Evolutionary conservation across 1,140 invertebrate species (phyloP).

Genomic region (Antheraea mylitta): DNA sequence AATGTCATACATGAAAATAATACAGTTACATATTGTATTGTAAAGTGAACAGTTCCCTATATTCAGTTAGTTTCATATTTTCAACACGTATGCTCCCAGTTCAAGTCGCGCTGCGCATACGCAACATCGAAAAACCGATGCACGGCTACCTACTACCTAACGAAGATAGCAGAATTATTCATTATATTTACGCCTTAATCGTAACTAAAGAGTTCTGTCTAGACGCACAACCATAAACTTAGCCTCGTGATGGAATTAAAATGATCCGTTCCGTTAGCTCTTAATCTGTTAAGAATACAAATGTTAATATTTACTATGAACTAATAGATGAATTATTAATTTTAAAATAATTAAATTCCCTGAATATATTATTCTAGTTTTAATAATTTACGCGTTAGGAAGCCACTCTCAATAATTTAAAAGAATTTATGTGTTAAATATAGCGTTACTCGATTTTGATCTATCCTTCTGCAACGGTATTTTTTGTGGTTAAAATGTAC

Average conservation of each 20-base stretch:
- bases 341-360: no score
- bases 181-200: slow-evolving; percentile 30
- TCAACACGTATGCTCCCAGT: slow-evolving; percentile 26
- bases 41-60: slow-evolving; percentile 25
- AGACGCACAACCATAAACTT: slow-evolving; percentile 25
- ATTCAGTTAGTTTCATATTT: slow-evolving; percentile 24
- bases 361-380: no score
- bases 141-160: slow-evolving; percentile 25
- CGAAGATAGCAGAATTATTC: slow-evolving; percentile 35
- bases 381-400: no score
- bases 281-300: not conserved
- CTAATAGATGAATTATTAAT: no score
- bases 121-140: slow-evolving; percentile 25
- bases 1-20: slow-evolving; percentile 28
- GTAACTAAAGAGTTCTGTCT: slow-evolving; percentile 22
- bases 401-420: no score
- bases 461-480: no score
- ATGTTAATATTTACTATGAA: not conserved
- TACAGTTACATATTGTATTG: slow-evolving; percentile 37
- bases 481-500: no score
- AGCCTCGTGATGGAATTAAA: slow-evolving; percentile 20
- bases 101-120: slow-evolving; percentile 28
- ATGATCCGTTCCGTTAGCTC: slow-evolving; percentile 21
- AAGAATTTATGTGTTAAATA: no score
- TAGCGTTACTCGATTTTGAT: no score